phyloP scores from a whole-genome alignment of 2,888 invertebrate species.

The Globia sparganii region DNA sequence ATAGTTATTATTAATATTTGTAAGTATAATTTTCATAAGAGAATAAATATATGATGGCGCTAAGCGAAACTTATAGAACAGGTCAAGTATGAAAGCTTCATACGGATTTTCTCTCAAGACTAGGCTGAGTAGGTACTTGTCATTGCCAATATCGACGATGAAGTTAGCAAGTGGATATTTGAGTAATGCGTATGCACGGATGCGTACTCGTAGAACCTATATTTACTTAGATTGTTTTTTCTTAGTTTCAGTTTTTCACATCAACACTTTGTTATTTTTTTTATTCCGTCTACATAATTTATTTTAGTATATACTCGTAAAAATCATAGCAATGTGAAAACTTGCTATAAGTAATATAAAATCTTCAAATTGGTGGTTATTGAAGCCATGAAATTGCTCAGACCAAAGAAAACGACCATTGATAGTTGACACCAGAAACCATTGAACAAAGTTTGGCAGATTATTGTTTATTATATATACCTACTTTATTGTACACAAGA shows the following conservation, averaged over 20 bases:
- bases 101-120: conserved; percentile 47
- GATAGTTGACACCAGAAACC: no score
- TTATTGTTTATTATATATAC: no score
- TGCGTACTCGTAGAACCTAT: not conserved
- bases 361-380: not conserved
- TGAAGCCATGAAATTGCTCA: not conserved
- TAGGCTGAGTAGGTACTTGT: conserved; percentile 10
- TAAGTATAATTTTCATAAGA: no score
- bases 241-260: no score
- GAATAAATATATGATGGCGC: conserved; percentile 10
- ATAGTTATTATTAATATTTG: no score
- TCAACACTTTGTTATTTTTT: no score
- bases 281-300: no score
- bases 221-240: no score
- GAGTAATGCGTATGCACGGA: not conserved
- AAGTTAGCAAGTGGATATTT: not conserved
- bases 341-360: not conserved
- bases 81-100: conserved; percentile 59
- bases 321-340: not conserved
- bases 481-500: no score
- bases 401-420: not conserved
- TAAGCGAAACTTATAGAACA: conserved; percentile 46
- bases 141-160: conserved; percentile 10
- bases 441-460: no score
- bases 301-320: no score